Conservation (phyloP, 2,797 vertebrate species). For the Notolabrus celidotus region DNA sequence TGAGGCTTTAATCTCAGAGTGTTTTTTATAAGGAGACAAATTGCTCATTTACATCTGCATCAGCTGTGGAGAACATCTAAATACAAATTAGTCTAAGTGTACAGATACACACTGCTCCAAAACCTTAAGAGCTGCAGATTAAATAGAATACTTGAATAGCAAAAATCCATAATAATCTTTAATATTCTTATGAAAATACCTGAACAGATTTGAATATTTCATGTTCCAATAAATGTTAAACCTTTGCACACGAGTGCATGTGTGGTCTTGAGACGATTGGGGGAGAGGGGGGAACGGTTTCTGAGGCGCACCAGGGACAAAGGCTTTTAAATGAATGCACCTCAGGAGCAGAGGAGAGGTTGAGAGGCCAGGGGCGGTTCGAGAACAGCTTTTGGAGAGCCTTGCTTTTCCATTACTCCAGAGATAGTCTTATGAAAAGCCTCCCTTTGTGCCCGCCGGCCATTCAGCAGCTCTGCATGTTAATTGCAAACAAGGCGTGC, state of each 20-base stretch:
- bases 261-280: slow-evolving; percentile 76
- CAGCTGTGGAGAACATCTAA: slow-evolving; percentile 68
- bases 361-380: slow-evolving; percentile 79
- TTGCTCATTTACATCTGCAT: slow-evolving; percentile 79
- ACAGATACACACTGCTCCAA: slow-evolving; percentile 36
- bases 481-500: slow-evolving; percentile 86
- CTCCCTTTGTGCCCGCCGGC: slow-evolving; percentile 80
- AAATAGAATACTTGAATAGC: slow-evolving; percentile 26
- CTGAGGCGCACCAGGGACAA: slow-evolving; percentile 80
- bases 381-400: slow-evolving; percentile 81
- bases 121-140: slow-evolving; percentile 25
- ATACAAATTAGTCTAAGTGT: slow-evolving; percentile 59
- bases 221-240: slow-evolving; percentile 61
- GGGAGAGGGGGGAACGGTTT: slow-evolving; percentile 63
- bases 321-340: slow-evolving; percentile 84
- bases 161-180: slow-evolving; percentile 32
- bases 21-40: slow-evolving; percentile 77
- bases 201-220: slow-evolving; percentile 53
- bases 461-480: slow-evolving; percentile 83
- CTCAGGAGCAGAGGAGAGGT: slow-evolving; percentile 83
- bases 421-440: slow-evolving; percentile 83
- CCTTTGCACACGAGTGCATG: slow-evolving; percentile 72
- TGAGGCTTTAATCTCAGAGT: slow-evolving; percentile 71
- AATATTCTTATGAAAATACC: slow-evolving; percentile 45
- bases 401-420: slow-evolving; percentile 84